A percentile compares a stretch with the other conserved stretches of the same genome.
These are phyloP conservation scores for Danio choprae DNA, from an alignment of 2,797 vertebrate species.

Conservation along the genomic window DNA sequence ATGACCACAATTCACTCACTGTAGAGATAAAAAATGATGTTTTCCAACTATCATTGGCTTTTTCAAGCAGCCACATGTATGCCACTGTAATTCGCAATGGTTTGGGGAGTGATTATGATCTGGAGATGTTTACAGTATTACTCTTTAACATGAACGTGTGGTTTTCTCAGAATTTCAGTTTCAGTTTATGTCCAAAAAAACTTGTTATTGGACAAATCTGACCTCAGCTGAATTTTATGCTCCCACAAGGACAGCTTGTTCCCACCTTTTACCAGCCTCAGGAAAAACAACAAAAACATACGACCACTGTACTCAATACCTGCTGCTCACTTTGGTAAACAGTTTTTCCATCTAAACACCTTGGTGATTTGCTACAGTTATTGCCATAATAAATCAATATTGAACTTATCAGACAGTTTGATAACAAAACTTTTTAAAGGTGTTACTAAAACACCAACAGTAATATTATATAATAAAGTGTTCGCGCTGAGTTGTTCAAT, in stretches of 20 bases:
- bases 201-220: slow-evolving; percentile 7
- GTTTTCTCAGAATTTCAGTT: slow-evolving; percentile 1
- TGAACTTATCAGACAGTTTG: too few relatives aligned
- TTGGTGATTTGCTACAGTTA: background rate
- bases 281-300: background rate
- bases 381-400: too few relatives aligned
- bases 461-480: too few relatives aligned
- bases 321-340: background rate
- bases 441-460: too few relatives aligned
- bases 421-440: too few relatives aligned
- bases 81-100: background rate
- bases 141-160: background rate
- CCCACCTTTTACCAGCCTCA: background rate
- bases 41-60: background rate
- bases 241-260: slow-evolving; percentile 1
- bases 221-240: background rate
- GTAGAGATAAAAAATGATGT: background rate
- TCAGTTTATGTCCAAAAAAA: background rate
- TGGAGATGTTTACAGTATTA: slow-evolving; percentile 8
- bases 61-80: background rate
- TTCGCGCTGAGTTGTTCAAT: too few relatives aligned
- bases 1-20: background rate
- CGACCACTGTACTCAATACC: background rate
- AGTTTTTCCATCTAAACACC: background rate
- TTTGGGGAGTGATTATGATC: background rate